Conservation (phyloP, 2,888 invertebrate genomes). For the Fragum sueziense region DNA sequence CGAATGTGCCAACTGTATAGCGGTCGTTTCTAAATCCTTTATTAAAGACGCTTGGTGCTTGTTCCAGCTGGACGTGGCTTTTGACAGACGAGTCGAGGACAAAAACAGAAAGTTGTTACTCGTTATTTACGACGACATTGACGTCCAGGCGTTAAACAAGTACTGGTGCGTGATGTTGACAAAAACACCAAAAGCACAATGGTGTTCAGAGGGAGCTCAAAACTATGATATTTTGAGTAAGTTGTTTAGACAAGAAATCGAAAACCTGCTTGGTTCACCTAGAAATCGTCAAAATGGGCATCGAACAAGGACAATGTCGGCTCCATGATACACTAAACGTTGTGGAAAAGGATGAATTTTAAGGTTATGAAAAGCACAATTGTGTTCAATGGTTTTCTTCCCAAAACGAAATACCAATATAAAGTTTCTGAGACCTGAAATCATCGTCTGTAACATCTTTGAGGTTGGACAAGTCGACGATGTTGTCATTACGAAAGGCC, state of each 20-base stretch:
- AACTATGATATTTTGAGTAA: background rate
- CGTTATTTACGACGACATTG: constrained; percentile 38
- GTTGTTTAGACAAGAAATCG: background rate
- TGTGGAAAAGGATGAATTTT: too few relatives aligned
- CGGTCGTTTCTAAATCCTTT: constrained; percentile 36
- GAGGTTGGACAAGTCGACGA: too few relatives aligned
- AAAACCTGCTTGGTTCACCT: background rate
- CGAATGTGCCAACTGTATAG: constrained; percentile 26
- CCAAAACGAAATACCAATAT: too few relatives aligned
- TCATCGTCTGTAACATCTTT: too few relatives aligned
- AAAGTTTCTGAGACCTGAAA: too few relatives aligned
- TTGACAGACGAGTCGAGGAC: constrained; percentile 21
- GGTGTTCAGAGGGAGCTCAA: constrained; percentile 33
- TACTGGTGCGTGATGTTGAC: constrained; percentile 51
- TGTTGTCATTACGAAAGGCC: too few relatives aligned
- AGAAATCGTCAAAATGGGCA: too few relatives aligned
- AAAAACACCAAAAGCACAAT: constrained; percentile 29
- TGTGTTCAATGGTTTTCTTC: too few relatives aligned
- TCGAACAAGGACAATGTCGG: too few relatives aligned
- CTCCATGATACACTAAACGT: too few relatives aligned
- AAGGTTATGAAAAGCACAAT: too few relatives aligned
- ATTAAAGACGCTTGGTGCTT: constrained; percentile 34
- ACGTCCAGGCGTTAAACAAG: constrained; percentile 30
- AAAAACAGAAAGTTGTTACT: constrained; percentile 13
- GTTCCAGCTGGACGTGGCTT: constrained; percentile 41